Evolutionary conservation across 2,113 vertebrate genomes (phyloP).

Genomic region (Muntiacus muntjak): DNA sequence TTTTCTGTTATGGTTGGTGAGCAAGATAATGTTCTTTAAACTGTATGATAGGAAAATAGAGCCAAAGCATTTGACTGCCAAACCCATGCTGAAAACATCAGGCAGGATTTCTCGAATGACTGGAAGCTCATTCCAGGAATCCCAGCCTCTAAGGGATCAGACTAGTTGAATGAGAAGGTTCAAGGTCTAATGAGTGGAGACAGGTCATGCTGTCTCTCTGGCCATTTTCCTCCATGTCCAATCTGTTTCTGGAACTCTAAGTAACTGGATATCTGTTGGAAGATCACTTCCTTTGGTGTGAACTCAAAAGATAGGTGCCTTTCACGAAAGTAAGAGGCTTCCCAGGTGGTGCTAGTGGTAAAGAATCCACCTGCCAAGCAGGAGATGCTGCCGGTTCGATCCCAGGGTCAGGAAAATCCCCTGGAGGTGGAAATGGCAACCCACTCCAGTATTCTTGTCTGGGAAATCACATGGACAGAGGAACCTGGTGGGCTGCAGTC

Average conservation of each 20-base stretch:
- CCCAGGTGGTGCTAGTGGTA: neutral
- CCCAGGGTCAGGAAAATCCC: neutral
- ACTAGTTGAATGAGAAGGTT: neutral
- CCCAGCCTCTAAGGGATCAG: neutral
- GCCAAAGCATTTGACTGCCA: neutral
- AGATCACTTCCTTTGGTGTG: neutral
- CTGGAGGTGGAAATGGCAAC: neutral
- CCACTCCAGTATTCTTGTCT: neutral
- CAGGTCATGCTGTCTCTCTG: neutral
- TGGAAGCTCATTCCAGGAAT: neutral
- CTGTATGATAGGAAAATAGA: neutral
- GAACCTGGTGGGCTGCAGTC: neutral
- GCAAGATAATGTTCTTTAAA: neutral
- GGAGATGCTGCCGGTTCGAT: fast-evolving
- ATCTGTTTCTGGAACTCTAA: neutral
- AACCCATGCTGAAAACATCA: neutral
- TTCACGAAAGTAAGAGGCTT: neutral
- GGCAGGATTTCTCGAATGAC: neutral
- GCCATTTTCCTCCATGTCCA: neutral
- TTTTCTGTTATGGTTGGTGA: conserved; percentile 7
- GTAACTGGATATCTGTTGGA: neutral
- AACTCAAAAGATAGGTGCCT: neutral
- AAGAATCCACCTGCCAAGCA: neutral
- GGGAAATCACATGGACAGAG: neutral
- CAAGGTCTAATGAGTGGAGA: neutral